Evolutionary conservation across 2,113 vertebrate genomes (phyloP).

Genomic region (Gorilla gorilla): DNA sequence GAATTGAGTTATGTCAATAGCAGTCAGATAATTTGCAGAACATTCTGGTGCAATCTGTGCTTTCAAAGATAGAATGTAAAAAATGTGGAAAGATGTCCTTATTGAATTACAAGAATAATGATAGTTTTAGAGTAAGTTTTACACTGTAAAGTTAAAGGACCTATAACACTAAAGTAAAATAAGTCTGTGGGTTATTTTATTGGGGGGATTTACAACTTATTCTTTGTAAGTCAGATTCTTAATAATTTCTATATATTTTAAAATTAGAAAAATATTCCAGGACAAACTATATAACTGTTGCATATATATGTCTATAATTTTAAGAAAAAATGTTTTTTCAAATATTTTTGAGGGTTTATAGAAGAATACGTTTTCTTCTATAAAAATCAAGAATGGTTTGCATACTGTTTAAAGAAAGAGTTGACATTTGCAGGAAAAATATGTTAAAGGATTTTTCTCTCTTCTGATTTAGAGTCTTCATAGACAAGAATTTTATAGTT

Average conservation of each 20-base stretch:
- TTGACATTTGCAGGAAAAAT: not conserved
- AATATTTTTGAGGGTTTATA: not conserved
- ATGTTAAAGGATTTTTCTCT: not conserved
- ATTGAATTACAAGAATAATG: not conserved
- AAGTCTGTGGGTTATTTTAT: not conserved
- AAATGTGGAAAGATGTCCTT: not conserved
- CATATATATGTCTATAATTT: not conserved
- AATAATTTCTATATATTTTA: not conserved
- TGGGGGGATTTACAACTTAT: not conserved
- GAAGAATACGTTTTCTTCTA: not conserved
- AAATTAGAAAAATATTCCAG: not conserved
- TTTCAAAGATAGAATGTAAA: not conserved
- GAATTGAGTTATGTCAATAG: not conserved
- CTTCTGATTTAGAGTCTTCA: not conserved
- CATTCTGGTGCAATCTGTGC: not conserved
- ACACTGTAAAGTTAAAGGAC: not conserved
- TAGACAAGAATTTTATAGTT: not conserved
- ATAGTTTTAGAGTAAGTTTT: not conserved
- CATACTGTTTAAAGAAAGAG: not conserved
- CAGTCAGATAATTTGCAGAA: not conserved
- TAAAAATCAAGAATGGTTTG: not conserved
- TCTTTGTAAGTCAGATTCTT: not conserved
- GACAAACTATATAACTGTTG: not conserved
- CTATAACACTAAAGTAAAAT: not conserved
- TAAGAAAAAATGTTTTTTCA: not conserved